phyloP scores from a whole-genome alignment of 2,797 vertebrate species.

The Clamator glandarius region DNA sequence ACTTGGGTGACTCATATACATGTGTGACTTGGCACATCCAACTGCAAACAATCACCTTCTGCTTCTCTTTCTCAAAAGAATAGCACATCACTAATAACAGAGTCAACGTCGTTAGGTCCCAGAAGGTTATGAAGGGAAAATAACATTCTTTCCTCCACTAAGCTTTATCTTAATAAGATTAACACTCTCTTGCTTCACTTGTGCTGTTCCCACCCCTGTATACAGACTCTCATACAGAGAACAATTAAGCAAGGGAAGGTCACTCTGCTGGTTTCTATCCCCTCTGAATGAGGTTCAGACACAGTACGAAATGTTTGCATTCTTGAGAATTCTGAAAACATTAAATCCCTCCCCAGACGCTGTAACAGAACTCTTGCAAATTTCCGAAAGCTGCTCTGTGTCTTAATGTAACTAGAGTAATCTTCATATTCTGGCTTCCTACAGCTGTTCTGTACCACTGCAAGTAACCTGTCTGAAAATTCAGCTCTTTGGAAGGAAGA shows the following conservation, averaged over 20 bases:
- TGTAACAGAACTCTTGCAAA: background rate
- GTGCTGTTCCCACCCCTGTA: background rate
- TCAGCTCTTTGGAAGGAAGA: constrained; percentile 12
- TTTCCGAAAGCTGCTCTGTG: background rate
- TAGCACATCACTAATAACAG: background rate
- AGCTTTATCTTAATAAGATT: background rate
- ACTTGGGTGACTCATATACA: background rate
- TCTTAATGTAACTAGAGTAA: constrained; percentile 19
- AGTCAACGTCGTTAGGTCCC: background rate
- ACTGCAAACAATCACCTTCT: background rate
- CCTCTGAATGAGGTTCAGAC: background rate
- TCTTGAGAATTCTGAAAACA: constrained; percentile 3
- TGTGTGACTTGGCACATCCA: fast-evolving
- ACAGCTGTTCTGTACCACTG: background rate
- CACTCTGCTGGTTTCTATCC: background rate
- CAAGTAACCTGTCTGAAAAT: constrained; percentile 35
- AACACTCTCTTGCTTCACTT: background rate
- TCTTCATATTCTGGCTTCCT: background rate
- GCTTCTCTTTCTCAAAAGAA: background rate
- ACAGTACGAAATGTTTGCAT: background rate
- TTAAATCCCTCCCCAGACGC: constrained; percentile 12
- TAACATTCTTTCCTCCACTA: background rate
- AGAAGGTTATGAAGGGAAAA: background rate
- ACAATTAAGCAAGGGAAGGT: background rate
- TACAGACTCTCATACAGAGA: background rate